Percentiles rank a stretch among this genome's conserved stretches.
These are phyloP conservation scores for Drymodes brunneopygia DNA, from an alignment of 2,113 vertebrate genomes.

Conservation along the genomic window DNA sequence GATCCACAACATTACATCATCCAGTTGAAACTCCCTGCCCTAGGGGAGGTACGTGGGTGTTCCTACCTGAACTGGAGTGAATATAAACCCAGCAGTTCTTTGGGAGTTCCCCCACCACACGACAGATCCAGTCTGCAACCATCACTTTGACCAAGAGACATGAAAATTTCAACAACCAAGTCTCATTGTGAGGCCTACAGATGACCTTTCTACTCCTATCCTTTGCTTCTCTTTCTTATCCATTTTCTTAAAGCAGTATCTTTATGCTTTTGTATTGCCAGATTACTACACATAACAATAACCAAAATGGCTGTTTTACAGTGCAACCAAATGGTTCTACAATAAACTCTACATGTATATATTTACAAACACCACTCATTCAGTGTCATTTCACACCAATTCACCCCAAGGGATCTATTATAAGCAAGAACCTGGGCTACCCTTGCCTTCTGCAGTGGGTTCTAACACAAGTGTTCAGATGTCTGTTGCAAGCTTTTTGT, in stretches of 20 bases:
- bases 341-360: not conserved
- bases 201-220: not conserved
- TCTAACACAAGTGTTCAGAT: not conserved
- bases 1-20: not conserved
- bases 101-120: accelerated
- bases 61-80: not conserved
- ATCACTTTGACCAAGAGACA: not conserved
- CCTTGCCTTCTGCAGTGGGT: not conserved
- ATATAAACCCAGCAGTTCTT: not conserved
- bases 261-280: not conserved
- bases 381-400: not conserved
- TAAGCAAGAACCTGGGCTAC: not conserved
- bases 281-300: not conserved
- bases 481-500: not conserved
- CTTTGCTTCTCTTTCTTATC: not conserved
- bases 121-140: not conserved
- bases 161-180: not conserved
- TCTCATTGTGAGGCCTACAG: not conserved
- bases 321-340: not conserved
- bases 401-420: not conserved
- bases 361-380: not conserved
- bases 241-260: not conserved
- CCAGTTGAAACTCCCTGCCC: not conserved
- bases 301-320: not conserved
- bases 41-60: not conserved